Conservation (phyloP, 2,888 invertebrate genomes). For the Bombyx huttoni region DNA sequence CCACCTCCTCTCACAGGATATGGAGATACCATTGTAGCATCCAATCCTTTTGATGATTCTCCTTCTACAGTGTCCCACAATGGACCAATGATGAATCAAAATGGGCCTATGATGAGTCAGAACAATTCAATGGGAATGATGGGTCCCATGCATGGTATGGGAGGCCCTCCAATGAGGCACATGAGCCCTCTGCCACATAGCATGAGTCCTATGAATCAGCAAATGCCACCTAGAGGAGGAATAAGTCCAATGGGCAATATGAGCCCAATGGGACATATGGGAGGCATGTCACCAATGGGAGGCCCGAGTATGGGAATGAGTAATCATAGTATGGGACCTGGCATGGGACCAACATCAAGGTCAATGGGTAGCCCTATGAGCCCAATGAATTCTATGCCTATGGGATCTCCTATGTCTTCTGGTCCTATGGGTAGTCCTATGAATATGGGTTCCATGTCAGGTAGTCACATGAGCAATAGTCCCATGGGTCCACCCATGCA, state of each 20-base stretch:
- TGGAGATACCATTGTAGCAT: slow-evolving; percentile 94
- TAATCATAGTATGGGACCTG: slow-evolving; percentile 75
- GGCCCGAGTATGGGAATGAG: slow-evolving; percentile 79
- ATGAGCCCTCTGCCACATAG: slow-evolving; percentile 74
- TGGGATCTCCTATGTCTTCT: slow-evolving; percentile 79
- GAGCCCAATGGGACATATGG: slow-evolving; percentile 80
- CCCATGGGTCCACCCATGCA: slow-evolving; percentile 85
- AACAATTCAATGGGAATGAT: slow-evolving; percentile 78
- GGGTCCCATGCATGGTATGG: slow-evolving; percentile 75
- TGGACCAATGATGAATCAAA: slow-evolving; percentile 75
- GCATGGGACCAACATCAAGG: slow-evolving; percentile 68
- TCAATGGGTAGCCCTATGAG: slow-evolving; percentile 82
- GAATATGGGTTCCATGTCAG: slow-evolving; percentile 76
- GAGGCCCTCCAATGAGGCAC: slow-evolving; percentile 76
- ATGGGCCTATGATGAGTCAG: slow-evolving; percentile 78
- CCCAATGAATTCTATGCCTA: slow-evolving; percentile 80
- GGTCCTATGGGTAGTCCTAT: slow-evolving; percentile 83
- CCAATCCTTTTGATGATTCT: slow-evolving; percentile 95
- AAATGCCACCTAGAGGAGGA: slow-evolving; percentile 75
- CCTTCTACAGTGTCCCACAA: slow-evolving; percentile 76
- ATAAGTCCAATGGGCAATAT: slow-evolving; percentile 80
- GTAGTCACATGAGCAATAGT: slow-evolving; percentile 77
- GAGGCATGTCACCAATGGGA: slow-evolving; percentile 79
- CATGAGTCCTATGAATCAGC: slow-evolving; percentile 76
- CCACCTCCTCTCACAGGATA: slow-evolving; percentile 91